Evolutionary conservation across 2,113 vertebrate genomes (phyloP).

Genomic region (Indicator maculatus): DNA sequence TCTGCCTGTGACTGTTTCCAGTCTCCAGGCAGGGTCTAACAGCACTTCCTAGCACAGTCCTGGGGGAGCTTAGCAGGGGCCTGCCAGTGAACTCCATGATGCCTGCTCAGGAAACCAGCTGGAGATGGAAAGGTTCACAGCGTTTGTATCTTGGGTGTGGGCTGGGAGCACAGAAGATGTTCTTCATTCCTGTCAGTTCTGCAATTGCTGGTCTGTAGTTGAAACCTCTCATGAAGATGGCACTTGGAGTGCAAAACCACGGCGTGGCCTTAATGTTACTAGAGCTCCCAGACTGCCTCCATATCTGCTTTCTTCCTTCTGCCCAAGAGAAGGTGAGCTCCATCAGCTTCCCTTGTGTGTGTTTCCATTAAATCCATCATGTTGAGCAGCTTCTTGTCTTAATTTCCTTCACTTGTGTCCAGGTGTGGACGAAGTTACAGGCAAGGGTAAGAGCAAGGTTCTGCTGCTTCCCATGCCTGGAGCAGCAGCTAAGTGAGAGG

Average conservation of each 20-base stretch:
- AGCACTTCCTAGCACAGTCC: too few relatives aligned
- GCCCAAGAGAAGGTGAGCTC: background rate
- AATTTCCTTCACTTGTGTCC: slow-evolving; percentile 24
- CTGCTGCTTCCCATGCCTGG: rapidly evolving
- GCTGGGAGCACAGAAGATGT: background rate
- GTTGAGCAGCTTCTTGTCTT: background rate
- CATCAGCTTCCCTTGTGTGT: background rate
- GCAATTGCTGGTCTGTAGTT: slow-evolving; percentile 5
- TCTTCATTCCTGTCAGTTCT: background rate
- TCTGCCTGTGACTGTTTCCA: rapidly evolving
- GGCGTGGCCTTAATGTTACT: background rate
- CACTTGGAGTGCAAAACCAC: background rate
- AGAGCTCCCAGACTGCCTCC: background rate
- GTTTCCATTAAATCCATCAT: slow-evolving; percentile 65
- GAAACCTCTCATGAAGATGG: slow-evolving; percentile 32
- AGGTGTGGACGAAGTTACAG: too few relatives aligned
- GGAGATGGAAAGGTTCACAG: rapidly evolving
- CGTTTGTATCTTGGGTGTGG: rapidly evolving
- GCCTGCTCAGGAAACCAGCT: background rate
- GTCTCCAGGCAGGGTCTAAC: rapidly evolving
- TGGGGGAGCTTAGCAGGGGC: background rate
- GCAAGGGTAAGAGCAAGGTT: background rate
- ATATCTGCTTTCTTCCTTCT: background rate
- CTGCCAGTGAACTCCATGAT: rapidly evolving
- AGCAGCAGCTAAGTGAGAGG: background rate